Evolutionary conservation across 2,888 invertebrate species (phyloP).

Genomic region (Encarsia formosa): DNA sequence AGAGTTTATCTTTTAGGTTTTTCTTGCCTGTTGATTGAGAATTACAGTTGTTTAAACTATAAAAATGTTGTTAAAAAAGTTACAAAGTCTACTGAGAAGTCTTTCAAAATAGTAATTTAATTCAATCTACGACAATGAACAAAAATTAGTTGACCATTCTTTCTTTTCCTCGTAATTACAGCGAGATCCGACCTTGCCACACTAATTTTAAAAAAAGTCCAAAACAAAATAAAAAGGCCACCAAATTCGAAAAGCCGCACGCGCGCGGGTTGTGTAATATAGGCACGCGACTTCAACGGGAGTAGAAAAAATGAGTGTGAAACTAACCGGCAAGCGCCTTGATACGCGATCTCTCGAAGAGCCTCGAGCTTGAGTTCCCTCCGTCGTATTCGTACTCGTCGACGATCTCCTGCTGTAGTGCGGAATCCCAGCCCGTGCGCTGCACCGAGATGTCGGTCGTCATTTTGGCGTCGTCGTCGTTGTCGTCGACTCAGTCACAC

Average conservation of each 20-base stretch:
- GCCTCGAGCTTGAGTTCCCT: conserved; percentile 95
- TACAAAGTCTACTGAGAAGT: too few species aligned
- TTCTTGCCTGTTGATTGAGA: too few species aligned
- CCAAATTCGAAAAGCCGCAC: not conserved
- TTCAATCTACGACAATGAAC: too few species aligned
- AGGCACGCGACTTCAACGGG: not conserved
- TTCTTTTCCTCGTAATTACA: too few species aligned
- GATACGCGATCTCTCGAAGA: conserved; percentile 98
- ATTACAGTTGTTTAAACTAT: too few species aligned
- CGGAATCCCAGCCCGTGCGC: conserved; percentile 84
- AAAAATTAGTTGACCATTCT: too few species aligned
- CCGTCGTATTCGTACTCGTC: conserved; percentile 99
- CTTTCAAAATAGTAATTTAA: too few species aligned
- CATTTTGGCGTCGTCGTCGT: conserved; percentile 56
- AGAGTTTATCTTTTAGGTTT: too few species aligned
- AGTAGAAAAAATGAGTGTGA: not conserved
- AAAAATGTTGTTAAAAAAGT: too few species aligned
- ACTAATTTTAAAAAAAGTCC: too few species aligned
- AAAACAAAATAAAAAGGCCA: not conserved
- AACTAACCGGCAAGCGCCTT: conserved; percentile 91
- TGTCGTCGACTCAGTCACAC: conserved; percentile 35
- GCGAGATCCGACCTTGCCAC: too few species aligned
- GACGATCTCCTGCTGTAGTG: conserved; percentile 85
- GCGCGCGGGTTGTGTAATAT: too few species aligned
- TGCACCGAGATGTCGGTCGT: conserved; percentile 97